phyloP scores from a whole-genome alignment of 2,113 vertebrate genomes.

The Silurus asotus region DNA sequence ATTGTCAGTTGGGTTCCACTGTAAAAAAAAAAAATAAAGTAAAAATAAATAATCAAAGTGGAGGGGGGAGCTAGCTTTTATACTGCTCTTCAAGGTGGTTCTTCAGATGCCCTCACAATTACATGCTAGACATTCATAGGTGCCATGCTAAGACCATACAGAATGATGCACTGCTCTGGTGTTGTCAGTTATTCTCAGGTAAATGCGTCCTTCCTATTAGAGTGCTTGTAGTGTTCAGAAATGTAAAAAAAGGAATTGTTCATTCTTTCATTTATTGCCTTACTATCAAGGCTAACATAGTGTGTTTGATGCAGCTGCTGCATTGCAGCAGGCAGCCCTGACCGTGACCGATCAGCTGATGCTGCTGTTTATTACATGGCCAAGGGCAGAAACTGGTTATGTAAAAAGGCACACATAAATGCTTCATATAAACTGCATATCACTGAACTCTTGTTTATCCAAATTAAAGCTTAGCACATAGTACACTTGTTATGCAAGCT shows the following conservation, averaged over 20 bases:
- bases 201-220: conserved; percentile 45
- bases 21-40: background rate
- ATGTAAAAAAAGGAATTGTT: background rate
- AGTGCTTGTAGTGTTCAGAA: conserved; percentile 14
- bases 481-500: background rate
- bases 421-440: background rate
- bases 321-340: conserved; percentile 70
- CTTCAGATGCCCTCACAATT: conserved; percentile 11
- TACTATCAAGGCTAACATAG: conserved; percentile 47
- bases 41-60: background rate
- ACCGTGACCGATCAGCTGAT: conserved; percentile 30
- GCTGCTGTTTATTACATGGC: conserved; percentile 22
- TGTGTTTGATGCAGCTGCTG: conserved; percentile 67
- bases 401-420: conserved; percentile 26
- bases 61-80: background rate
- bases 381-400: conserved; percentile 26
- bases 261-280: conserved; percentile 50
- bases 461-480: background rate
- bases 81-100: background rate
- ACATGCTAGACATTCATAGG: conserved; percentile 13
- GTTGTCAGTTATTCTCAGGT: conserved; percentile 35
- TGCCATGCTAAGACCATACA: conserved; percentile 44
- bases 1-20: background rate
- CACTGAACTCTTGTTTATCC: background rate
- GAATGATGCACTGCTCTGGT: conserved; percentile 43